phyloP scores from a whole-genome alignment of 2,888 invertebrate species.

The Plutella xylostella region DNA sequence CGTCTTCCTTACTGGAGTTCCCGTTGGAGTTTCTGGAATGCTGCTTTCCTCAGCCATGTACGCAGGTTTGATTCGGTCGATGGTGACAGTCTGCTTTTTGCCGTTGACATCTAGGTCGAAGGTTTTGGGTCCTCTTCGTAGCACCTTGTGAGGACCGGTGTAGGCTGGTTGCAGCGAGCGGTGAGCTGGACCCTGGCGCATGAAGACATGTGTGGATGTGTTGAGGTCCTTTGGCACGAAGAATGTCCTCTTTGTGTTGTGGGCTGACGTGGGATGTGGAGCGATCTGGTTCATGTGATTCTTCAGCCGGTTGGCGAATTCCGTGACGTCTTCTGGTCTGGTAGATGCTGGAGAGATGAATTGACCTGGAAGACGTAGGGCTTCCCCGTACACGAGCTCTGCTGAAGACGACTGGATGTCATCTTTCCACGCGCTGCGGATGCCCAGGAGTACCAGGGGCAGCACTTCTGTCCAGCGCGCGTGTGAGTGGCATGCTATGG shows the following conservation, averaged over 20 bases:
- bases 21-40: neutral
- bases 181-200: neutral
- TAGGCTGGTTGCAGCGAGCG: neutral
- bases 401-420: neutral
- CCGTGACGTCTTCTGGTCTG: neutral
- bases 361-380: slow-evolving; percentile 20
- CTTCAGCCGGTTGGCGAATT: neutral
- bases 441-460: slow-evolving; percentile 5
- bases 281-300: too few species aligned
- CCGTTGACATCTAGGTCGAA: neutral
- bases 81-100: neutral
- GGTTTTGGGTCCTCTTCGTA: neutral
- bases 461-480: slow-evolving; percentile 1
- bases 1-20: neutral
- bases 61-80: slow-evolving; percentile 1
- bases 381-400: slow-evolving; percentile 17
- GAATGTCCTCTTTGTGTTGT: neutral
- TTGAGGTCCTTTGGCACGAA: neutral
- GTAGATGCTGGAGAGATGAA: slow-evolving; percentile 10
- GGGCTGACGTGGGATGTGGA: too few species aligned
- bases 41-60: neutral
- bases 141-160: neutral
- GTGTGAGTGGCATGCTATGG: slow-evolving; percentile 23
- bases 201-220: neutral
- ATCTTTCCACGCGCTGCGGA: slow-evolving; percentile 7